Evolutionary conservation across 2,113 vertebrate genomes (phyloP).

Genomic region (Menura novaehollandiae): DNA sequence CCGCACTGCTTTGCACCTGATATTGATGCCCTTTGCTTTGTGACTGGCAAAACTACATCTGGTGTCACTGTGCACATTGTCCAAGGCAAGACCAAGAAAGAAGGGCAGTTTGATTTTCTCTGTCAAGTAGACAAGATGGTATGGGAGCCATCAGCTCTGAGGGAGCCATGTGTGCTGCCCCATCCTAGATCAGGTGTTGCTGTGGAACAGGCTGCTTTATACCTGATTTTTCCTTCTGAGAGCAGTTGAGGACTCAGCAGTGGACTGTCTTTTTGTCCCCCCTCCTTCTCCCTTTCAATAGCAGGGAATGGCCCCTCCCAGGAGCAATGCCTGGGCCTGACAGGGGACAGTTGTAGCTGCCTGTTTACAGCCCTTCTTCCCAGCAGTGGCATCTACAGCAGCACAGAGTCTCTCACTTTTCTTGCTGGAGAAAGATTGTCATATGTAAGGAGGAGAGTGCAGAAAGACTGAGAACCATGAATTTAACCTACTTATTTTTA

Average conservation of each 20-base stretch:
- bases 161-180: neutral
- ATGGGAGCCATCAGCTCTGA: neutral
- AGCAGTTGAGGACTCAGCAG: neutral
- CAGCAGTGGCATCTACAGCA: neutral
- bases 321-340: neutral
- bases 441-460: neutral
- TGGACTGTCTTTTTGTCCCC: neutral
- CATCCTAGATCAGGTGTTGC: neutral
- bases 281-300: neutral
- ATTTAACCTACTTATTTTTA: neutral
- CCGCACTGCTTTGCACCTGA: neutral
- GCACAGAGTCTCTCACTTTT: neutral
- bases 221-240: neutral
- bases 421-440: neutral
- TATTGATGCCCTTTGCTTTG: neutral
- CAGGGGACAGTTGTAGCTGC: neutral
- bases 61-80: neutral
- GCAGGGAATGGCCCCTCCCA: accelerated
- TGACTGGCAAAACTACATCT: neutral
- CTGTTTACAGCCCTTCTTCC: neutral
- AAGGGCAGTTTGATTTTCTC: neutral
- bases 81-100: neutral
- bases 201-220: neutral
- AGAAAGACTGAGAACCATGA: neutral
- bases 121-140: neutral